phyloP scores from a whole-genome alignment of 1,140 invertebrate genomes.

The Pogonognathellus flavescens region DNA sequence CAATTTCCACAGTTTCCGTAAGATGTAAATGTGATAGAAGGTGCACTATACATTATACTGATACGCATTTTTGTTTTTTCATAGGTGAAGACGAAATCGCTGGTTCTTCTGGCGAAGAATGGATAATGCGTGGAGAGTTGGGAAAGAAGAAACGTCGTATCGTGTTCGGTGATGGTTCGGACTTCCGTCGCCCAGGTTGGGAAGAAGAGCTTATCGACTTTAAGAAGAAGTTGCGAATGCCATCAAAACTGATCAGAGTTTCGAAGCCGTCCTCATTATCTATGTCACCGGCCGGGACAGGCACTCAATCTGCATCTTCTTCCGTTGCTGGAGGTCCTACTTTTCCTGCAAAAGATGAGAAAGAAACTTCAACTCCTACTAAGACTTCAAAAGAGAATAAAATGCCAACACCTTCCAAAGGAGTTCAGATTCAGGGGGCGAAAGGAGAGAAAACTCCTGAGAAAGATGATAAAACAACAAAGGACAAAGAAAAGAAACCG shows the following conservation, averaged over 20 bases:
- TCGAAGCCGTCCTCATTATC: slow-evolving; percentile 70
- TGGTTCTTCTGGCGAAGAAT: slow-evolving; percentile 68
- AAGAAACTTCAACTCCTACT: not conserved
- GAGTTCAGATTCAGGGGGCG: slow-evolving; percentile 7
- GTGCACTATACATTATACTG: not conserved
- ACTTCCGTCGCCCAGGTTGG: slow-evolving; percentile 80
- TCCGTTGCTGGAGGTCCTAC: slow-evolving; percentile 56
- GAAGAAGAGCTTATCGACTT: slow-evolving; percentile 85
- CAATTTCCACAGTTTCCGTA: not conserved
- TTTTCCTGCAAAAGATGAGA: slow-evolving; percentile 31
- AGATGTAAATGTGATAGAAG: not conserved
- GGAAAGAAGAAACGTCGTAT: slow-evolving; percentile 62
- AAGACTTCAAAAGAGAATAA: slow-evolving; percentile 50
- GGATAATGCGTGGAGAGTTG: slow-evolving; percentile 67
- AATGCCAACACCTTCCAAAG: not conserved
- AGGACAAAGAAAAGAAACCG: slow-evolving; percentile 62
- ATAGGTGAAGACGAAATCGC: slow-evolving; percentile 70
- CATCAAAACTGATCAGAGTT: slow-evolving; percentile 81
- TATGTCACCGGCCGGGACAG: slow-evolving; percentile 54
- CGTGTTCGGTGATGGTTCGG: slow-evolving; percentile 79
- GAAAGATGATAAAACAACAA: slow-evolving; percentile 51
- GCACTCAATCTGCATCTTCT: slow-evolving; percentile 54
- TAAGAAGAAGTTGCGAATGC: slow-evolving; percentile 84
- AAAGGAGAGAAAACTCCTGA: slow-evolving; percentile 60
- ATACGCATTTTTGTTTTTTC: slow-evolving; percentile 52